These are phyloP conservation scores for Clytia hemisphaerica DNA, from an alignment of 30 jellyfish, hydroid and myxozoan species.

Conservation along the genomic window DNA sequence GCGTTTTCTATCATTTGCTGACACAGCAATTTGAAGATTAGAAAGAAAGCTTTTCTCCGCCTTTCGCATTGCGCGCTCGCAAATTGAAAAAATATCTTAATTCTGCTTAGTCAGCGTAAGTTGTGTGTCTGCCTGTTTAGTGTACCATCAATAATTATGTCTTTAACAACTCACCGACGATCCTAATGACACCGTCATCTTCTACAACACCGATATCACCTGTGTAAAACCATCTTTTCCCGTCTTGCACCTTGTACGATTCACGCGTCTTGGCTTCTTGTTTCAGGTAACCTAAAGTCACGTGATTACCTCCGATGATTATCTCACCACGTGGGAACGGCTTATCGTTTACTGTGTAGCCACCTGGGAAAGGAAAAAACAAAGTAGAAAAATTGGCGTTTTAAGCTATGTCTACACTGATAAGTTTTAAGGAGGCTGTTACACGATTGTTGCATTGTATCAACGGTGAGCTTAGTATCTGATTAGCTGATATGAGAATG, in stretches of 20 bases:
- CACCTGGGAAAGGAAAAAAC: conserved; percentile 44
- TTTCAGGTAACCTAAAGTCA: conserved; percentile 78
- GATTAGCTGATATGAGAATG: no score
- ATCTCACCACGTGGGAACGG: conserved; percentile 99
- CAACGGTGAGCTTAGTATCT: not conserved
- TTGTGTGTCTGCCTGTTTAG: no score
- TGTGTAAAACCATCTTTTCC: conserved; percentile 93
- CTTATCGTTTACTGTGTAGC: conserved; percentile 79
- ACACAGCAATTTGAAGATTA: no score
- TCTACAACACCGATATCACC: conserved; percentile 97
- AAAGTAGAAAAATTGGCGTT: no score
- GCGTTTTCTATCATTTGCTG: no score
- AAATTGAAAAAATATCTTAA: no score
- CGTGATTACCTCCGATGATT: conserved; percentile 72
- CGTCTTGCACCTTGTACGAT: conserved; percentile 56
- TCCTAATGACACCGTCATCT: conserved; percentile 76
- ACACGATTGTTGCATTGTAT: not conserved
- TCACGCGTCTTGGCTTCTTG: conserved; percentile 80
- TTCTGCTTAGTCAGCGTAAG: no score
- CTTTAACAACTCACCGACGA: conserved; percentile 72
- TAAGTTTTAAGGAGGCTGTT: no score
- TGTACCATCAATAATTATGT: no score
- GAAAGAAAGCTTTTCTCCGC: no score
- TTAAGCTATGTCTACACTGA: no score
- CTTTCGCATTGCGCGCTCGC: no score